Evolutionary conservation across 1,140 invertebrate species (phyloP), one percentile per base, ranked within the genome.

Genomic region (Hirudo medicinalis): DNA sequence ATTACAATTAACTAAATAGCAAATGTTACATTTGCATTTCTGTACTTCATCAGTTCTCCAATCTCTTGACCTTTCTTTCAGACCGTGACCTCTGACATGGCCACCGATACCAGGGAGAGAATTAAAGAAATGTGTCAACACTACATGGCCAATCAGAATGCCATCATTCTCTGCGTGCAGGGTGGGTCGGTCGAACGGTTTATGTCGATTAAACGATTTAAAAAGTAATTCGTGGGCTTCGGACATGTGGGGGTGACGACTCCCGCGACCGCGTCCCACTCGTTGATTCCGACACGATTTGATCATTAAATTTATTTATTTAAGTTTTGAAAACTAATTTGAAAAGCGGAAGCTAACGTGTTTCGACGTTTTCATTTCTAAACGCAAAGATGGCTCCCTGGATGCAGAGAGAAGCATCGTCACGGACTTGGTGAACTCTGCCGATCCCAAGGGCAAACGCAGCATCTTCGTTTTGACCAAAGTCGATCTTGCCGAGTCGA

Each of bases 391-490:
- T 83, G 96, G 95, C 0, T 94, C 94, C 55, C 91, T 99, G 8
- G 97, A 99, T 86, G 95, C 97, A 3, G 97, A 99, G 83, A 86
- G 96, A 69, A 96, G 92, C 79, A 99, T 98, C 82, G 95, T 99
- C 0, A 99, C 95, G 0, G 95, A 99, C 83, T 83, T 99, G 66
- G 96, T 98, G 15, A 87, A 90, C 40, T 89, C 91, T 78, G 94
- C 97, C 84, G 96, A 99, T 85, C 94, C 95, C 0, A 80, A 86
- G 20, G 97, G 97, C 17, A 93, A 93, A 80, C 84, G 97, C 71
- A 99, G 97, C 0, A 98, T 99, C 76, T 97, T 99, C 84, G 97
- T 99, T 4, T 85, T 99, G 5, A 99, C 97, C 0, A 99, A 99
- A 84, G 94, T 97, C 0, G 80, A 83, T 74, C 82, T 99, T 77